Evolutionary conservation across 2,888 invertebrate species (phyloP), one percentile per base, ranked within the genome.

Genomic region (Eustalomyia histrio): DNA sequence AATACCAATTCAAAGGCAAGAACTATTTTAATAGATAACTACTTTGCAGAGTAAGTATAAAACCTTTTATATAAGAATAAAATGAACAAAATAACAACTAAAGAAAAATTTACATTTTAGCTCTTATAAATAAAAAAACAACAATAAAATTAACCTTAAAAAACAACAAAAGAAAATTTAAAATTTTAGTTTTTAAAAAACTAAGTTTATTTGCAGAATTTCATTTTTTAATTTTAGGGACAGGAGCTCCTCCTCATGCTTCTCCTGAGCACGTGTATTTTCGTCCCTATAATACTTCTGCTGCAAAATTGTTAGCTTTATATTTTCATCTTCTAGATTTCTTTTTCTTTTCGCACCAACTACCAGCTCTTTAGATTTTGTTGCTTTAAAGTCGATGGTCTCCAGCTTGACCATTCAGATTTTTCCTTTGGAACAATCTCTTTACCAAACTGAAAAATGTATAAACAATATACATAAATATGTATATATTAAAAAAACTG

Each of bases 211-310:
- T n/a, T n/a, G n/a, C n/a, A n/a, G n/a, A n/a, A n/a, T n/a, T n/a
- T n/a, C n/a, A n/a, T n/a, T n/a, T n/a, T n/a, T n/a, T n/a, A n/a
- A n/a, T n/a, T n/a, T n/a, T n/a, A n/a, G n/a, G n/a, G n/a, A n/a
- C n/a, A n/a, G n/a, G n/a, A n/a, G n/a, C n/a, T n/a, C n/a, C n/a
- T n/a, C n/a, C n/a, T n/a, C n/a, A n/a, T n/a, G n/a, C n/a, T n/a
- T n/a, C n/a, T n/a, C n/a, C n/a, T n/a, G n/a, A n/a, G n/a, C n/a
- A n/a, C n/a, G n/a, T n/a, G n/a, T n/a, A n/a, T n/a, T n/a, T n/a
- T n/a, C n/a, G n/a, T n/a, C n/a, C n/a, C n/a, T n/a, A n/a, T n/a
- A 67, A 55, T 53, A 55, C 33, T 67, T 29, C 53, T 67, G 55
- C 17, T 55, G 67, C 17, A 67, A 17, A 53, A 39, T 33, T 55